Conservation (phyloP, 2,888 invertebrate species). For the Amiota minor region DNA sequence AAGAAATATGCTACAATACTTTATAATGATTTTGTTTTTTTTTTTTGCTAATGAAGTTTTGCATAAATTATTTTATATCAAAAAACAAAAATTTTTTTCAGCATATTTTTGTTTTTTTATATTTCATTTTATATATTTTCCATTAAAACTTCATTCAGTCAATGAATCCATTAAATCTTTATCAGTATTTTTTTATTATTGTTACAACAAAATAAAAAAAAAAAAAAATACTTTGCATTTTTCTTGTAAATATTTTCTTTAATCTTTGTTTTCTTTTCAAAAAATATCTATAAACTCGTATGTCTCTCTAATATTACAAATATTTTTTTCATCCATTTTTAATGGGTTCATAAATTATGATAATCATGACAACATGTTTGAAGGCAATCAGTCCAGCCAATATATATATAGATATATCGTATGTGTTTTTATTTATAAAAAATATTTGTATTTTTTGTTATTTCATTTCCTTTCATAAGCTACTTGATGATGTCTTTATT, state of each 20-base stretch:
- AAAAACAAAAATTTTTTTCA: too few relatives aligned
- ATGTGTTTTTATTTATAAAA: constrained; percentile 2
- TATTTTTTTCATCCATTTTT: background rate
- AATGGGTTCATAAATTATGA: background rate
- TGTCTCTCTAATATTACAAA: background rate
- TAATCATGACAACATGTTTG: constrained; percentile 7
- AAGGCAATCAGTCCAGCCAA: background rate
- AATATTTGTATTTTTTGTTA: background rate
- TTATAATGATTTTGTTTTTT: too few relatives aligned
- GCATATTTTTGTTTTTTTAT: background rate
- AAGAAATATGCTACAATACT: background rate
- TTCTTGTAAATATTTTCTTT: too few relatives aligned
- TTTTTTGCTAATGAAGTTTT: too few relatives aligned
- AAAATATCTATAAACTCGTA: too few relatives aligned
- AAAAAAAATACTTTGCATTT: background rate
- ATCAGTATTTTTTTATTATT: background rate
- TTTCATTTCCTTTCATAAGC: too few relatives aligned
- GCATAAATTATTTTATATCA: too few relatives aligned
- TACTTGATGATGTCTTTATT: background rate
- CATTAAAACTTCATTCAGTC: background rate
- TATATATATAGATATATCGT: background rate
- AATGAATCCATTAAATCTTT: background rate
- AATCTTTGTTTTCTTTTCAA: too few relatives aligned
- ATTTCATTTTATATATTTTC: background rate
- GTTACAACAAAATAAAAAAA: too few relatives aligned